Evolutionary conservation across 2,888 invertebrate species (phyloP).

Genomic region (Drosophila mimetica): DNA sequence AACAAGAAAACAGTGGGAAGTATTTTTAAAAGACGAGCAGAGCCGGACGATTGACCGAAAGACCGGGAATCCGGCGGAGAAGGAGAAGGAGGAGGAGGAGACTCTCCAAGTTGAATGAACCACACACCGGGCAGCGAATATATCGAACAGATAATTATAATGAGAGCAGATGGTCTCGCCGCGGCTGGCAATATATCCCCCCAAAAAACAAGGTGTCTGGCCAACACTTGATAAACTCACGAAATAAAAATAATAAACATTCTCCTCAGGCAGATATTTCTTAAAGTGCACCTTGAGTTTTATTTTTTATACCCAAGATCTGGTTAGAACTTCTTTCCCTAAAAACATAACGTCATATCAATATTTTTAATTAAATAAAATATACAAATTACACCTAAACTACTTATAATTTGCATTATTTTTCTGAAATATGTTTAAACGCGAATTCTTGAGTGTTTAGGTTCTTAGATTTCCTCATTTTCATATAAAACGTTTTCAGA

Average conservation of each 20-base stretch:
- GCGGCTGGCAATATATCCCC: slow-evolving; percentile 1
- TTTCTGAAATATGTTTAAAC: too few species aligned
- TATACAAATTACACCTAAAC: too few species aligned
- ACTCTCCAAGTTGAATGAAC: slow-evolving; percentile 40
- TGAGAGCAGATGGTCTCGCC: slow-evolving; percentile 32
- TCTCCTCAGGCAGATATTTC: neutral
- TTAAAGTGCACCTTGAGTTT: too few species aligned
- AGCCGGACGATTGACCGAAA: slow-evolving; percentile 30
- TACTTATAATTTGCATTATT: too few species aligned
- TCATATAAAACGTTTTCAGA: neutral
- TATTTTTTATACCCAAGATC: neutral
- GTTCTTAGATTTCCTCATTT: neutral
- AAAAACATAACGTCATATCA: too few species aligned
- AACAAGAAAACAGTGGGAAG: slow-evolving; percentile 23
- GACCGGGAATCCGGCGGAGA: slow-evolving; percentile 1
- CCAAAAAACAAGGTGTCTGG: neutral
- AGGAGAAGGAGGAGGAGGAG: neutral
- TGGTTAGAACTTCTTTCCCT: too few species aligned
- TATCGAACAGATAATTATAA: slow-evolving; percentile 28
- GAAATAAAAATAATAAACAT: neutral
- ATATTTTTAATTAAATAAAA: too few species aligned
- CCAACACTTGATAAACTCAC: neutral
- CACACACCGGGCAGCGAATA: slow-evolving; percentile 17
- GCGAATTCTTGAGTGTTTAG: too few species aligned
- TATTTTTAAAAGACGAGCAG: slow-evolving; percentile 33